Evolutionary conservation across 2,888 invertebrate species (phyloP).

Genomic region (Mesochorus sp.): DNA sequence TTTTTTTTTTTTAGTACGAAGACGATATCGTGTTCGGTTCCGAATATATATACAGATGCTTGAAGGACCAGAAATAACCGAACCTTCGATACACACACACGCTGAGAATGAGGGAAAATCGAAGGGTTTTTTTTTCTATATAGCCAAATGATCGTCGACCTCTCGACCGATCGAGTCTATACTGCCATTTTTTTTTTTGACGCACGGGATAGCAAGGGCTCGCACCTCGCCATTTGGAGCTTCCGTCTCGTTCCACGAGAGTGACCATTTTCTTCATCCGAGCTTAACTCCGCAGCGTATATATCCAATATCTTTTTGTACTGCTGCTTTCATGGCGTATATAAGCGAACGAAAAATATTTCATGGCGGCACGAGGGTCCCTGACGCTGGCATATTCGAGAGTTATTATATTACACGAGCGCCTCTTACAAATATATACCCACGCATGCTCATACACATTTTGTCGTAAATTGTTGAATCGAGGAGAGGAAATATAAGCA

Average conservation of each 20-base stretch:
- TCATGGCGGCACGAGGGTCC: no score
- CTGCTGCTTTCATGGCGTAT: no score
- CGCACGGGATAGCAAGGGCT: no score
- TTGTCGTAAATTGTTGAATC: no score
- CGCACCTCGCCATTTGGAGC: conserved; percentile 40
- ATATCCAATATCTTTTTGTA: conserved; percentile 29
- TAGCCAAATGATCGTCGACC: conserved; percentile 24
- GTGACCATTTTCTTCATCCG: conserved; percentile 11
- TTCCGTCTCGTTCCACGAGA: conserved; percentile 26
- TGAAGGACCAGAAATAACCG: neutral
- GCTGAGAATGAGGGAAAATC: neutral
- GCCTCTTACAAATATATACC: no score
- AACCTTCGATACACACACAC: neutral
- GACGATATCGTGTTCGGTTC: no score
- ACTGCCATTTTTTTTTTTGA: conserved; percentile 4
- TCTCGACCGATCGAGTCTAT: neutral
- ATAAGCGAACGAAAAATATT: no score
- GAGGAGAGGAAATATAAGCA: no score
- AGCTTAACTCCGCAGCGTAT: conserved; percentile 18
- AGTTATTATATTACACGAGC: no score
- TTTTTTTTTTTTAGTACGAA: conserved; percentile 29
- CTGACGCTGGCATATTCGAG: no score
- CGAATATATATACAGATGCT: neutral
- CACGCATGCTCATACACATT: no score
- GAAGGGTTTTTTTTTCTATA: conserved; percentile 15